Conservation (phyloP, 30 jellyfish, hydroid and myxozoan species). For the Catostylus mosaicus region DNA sequence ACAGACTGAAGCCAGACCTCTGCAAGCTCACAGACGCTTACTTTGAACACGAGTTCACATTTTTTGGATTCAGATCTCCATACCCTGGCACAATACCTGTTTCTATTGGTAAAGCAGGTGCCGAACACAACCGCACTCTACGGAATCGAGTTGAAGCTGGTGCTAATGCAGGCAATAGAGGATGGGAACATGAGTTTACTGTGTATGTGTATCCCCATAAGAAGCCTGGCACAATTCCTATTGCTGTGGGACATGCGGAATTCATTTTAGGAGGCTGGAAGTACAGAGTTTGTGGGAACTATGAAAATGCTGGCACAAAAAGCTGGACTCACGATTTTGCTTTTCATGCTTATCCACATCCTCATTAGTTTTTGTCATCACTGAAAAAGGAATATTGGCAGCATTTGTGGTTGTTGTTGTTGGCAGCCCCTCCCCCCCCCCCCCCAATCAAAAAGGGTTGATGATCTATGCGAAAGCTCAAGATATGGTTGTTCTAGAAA, state of each 20-base stretch:
- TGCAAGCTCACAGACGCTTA: background rate
- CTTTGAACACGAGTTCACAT: conserved; percentile 29
- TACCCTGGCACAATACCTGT: conserved; percentile 36
- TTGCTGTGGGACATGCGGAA: conserved; percentile 32
- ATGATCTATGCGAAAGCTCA: too few species aligned
- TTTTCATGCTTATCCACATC: conserved; percentile 38
- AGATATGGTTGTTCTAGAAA: too few species aligned
- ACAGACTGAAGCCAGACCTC: background rate
- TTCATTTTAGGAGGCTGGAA: conserved; percentile 32
- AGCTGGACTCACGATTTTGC: conserved; percentile 55
- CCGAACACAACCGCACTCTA: conserved; percentile 27
- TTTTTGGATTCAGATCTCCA: conserved; percentile 15
- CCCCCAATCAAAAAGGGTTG: too few species aligned
- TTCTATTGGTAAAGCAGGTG: conserved; percentile 30
- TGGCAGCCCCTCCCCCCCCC: too few species aligned
- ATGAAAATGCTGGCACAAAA: conserved; percentile 9
- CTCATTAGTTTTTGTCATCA: too few species aligned
- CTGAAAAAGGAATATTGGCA: too few species aligned
- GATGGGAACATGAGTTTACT: conserved; percentile 28
- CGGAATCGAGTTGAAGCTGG: conserved; percentile 38
- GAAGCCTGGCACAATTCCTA: conserved; percentile 39
- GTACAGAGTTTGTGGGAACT: conserved; percentile 19
- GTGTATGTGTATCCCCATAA: background rate
- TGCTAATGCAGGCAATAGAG: conserved; percentile 16
- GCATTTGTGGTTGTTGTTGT: too few species aligned